These are phyloP conservation scores for Rotaria macrura DNA, from an alignment of 2,888 invertebrate genomes.

Conservation along the genomic window DNA sequence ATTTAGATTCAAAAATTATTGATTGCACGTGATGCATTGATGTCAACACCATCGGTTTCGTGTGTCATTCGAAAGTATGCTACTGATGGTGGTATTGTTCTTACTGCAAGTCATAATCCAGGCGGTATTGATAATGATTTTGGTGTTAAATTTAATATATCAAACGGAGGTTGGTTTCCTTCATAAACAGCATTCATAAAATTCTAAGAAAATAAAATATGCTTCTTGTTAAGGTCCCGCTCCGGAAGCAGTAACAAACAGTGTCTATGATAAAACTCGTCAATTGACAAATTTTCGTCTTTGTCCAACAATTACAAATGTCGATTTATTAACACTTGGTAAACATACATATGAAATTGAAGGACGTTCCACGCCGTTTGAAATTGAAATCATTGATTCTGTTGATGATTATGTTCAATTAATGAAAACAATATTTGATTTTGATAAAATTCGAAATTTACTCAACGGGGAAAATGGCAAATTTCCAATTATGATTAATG, in stretches of 20 bases:
- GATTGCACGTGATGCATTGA: conserved; percentile 81
- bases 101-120: conserved; percentile 97
- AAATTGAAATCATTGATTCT: conserved; percentile 66
- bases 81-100: conserved; percentile 76
- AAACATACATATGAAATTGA: conserved; percentile 58
- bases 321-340: conserved; percentile 58
- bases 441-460: conserved; percentile 63
- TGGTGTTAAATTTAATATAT: conserved; percentile 94
- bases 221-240: conserved; percentile 62
- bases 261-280: conserved; percentile 70
- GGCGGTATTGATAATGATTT: conserved; percentile 94
- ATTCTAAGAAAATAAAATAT: no score
- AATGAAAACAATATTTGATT: conserved; percentile 96
- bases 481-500: conserved; percentile 34
- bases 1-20: conserved; percentile 67
- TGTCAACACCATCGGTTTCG: conserved; percentile 94
- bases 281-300: conserved; percentile 68
- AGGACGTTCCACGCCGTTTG: conserved; percentile 38
- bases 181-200: no score
- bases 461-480: conserved; percentile 57
- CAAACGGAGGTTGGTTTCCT: conserved; percentile 75
- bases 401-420: conserved; percentile 73
- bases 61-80: conserved; percentile 73
- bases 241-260: conserved; percentile 75
- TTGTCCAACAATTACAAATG: conserved; percentile 62